Base-by-base conservation (phyloP, 2,888 invertebrate species). In the Scaptomyza parva region DNA sequence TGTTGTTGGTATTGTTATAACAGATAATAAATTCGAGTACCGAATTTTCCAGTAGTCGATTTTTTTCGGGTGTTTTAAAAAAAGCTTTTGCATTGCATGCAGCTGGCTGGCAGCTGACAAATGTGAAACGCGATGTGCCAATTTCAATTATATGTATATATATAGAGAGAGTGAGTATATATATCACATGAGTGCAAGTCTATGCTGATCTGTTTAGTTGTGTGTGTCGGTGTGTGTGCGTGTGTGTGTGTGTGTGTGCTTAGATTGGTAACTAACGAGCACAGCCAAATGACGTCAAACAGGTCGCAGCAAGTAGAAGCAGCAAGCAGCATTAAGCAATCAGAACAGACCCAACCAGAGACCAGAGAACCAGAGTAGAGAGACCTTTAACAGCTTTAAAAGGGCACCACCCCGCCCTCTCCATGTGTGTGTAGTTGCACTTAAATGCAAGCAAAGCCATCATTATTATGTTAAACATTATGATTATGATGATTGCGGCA, bases 401-500 rank as follows among this genome's bases (percentile, higher is more conserved):
- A 43, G 33, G 17, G 20, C 47, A 30, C 7, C 59, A 51, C 20
- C n/a, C 47, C 14, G 14, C 17, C 0, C 39, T 24, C 30, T 30
- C 22, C 26, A 22, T 40, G 30, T 54, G 8, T 51, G 18, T 39
- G 50, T 51, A 18, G 17, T 17, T 57, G 70, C 54, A 70, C 64
- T 65, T 63, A 68, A 70, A 61, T 69, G 28, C 47, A 53, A 53
- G 47, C 52, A 52, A 37, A n/a, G n/a, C n/a, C 76, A 70, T 45
- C 72, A 60, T 69, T 50, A 68, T 66, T 28, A 61, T 65, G 50
- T 55, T 60, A 33, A 73, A 62, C 59, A 65, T 75, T 59, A 76
- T 65, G 62, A 65, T 75, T 59, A 76, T 65, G 62, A 74, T 68
- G 67, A 76, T 68, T 67, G 61, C 58, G 50, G 70, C 65, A 75